Conservation (phyloP, 2,888 invertebrate species). For the Dicycla oo region DNA sequence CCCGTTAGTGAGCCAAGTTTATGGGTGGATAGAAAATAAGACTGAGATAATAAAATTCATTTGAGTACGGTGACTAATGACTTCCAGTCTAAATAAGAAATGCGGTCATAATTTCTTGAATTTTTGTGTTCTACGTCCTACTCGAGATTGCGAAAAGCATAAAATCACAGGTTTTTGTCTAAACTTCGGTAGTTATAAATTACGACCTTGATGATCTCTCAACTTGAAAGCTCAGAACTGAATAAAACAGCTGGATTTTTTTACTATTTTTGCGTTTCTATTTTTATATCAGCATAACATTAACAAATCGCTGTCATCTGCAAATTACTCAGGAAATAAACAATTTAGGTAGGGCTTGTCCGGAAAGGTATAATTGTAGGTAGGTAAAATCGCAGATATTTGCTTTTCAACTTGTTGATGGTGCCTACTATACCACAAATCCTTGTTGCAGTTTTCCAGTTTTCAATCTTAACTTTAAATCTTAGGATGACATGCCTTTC, state of each 20-base stretch:
- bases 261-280: constrained; percentile 7
- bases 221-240: constrained; percentile 12
- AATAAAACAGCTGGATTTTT: constrained; percentile 11
- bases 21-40: constrained; percentile 20
- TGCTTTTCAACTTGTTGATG: too few species aligned
- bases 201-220: constrained; percentile 46
- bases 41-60: constrained; percentile 51
- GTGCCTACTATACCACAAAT: too few species aligned
- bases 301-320: neutral
- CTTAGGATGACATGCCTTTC: neutral
- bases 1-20: constrained; percentile 60
- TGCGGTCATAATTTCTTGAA: constrained; percentile 53
- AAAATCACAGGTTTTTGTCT: constrained; percentile 31
- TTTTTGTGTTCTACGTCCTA: constrained; percentile 49
- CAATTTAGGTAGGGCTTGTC: neutral
- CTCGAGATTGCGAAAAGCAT: constrained; percentile 41
- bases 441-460: neutral
- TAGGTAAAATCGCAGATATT: too few species aligned
- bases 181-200: constrained; percentile 43
- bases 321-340: neutral
- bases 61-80: constrained; percentile 60
- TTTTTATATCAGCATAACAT: constrained; percentile 23
- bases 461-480: neutral
- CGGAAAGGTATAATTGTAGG: neutral
- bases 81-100: constrained; percentile 46